Conservation (phyloP, 2,797 vertebrate genomes). For the Siniperca undulata region DNA sequence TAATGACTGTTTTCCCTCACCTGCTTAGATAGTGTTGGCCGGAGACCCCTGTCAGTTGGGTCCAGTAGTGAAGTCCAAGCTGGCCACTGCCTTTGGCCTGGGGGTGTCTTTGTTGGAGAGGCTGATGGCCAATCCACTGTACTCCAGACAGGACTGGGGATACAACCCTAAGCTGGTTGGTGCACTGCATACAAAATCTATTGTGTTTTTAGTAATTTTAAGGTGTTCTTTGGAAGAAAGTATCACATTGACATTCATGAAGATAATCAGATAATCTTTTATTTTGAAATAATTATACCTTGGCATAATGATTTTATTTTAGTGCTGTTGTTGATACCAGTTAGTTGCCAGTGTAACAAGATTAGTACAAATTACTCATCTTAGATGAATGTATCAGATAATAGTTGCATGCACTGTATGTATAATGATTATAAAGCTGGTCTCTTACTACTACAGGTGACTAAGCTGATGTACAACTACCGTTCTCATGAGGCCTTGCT, state of each 20-base stretch:
- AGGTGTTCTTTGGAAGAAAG: neutral
- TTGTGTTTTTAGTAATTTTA: neutral
- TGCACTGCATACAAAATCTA: constrained; percentile 11
- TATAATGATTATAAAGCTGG: neutral
- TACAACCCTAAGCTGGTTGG: constrained; percentile 95
- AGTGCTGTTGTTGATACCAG: neutral
- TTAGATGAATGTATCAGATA: neutral
- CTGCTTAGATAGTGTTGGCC: constrained; percentile 90
- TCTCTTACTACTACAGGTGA: constrained; percentile 85
- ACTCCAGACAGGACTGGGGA: constrained; percentile 88
- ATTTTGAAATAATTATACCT: neutral
- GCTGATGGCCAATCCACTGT: constrained; percentile 88
- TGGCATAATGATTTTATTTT: neutral
- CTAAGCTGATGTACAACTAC: constrained; percentile 96
- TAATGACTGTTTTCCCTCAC: neutral
- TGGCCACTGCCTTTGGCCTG: constrained; percentile 89
- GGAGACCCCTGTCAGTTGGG: constrained; percentile 96
- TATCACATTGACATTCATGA: neutral
- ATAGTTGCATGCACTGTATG: neutral
- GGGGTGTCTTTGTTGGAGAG: constrained; percentile 92
- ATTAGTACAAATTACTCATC: neutral
- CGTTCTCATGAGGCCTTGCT: constrained; percentile 92
- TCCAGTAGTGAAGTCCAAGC: constrained; percentile 92
- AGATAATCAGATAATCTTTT: neutral
- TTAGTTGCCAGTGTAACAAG: neutral